phyloP scores from a whole-genome alignment of 2,113 vertebrate genomes.

The Rhineura floridana region DNA sequence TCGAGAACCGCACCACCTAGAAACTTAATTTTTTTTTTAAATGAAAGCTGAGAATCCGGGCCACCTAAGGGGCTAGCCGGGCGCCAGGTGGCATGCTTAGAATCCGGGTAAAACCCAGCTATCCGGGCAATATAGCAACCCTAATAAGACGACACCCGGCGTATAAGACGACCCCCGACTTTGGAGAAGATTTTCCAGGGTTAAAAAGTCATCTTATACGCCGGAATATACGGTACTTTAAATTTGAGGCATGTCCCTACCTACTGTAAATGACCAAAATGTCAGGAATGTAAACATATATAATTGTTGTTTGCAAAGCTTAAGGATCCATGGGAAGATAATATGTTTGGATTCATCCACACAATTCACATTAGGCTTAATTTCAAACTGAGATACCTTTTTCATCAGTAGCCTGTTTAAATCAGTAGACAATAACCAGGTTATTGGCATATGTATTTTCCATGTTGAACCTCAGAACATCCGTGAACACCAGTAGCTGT shows the following conservation, averaged over 20 bases:
- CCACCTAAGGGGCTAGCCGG: too few species aligned
- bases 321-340: conserved; percentile 4
- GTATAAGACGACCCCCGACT: too few species aligned
- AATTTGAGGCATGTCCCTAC: neutral
- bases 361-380: neutral
- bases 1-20: too few species aligned
- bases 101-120: too few species aligned
- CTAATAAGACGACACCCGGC: too few species aligned
- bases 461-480: neutral
- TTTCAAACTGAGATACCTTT: neutral
- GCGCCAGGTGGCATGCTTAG: too few species aligned
- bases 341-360: conserved; percentile 6
- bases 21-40: too few species aligned
- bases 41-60: too few species aligned
- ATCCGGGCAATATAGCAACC: too few species aligned
- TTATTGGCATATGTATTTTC: neutral
- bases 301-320: neutral
- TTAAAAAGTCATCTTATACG: too few species aligned
- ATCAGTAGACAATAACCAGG: neutral
- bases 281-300: conserved; percentile 23
- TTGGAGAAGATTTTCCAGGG: too few species aligned
- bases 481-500: neutral
- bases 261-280: conserved; percentile 28
- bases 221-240: too few species aligned
- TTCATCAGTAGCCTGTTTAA: neutral